Base-by-base conservation (phyloP, 2,888 invertebrate species). In the Ophion ventricosus region DNA sequence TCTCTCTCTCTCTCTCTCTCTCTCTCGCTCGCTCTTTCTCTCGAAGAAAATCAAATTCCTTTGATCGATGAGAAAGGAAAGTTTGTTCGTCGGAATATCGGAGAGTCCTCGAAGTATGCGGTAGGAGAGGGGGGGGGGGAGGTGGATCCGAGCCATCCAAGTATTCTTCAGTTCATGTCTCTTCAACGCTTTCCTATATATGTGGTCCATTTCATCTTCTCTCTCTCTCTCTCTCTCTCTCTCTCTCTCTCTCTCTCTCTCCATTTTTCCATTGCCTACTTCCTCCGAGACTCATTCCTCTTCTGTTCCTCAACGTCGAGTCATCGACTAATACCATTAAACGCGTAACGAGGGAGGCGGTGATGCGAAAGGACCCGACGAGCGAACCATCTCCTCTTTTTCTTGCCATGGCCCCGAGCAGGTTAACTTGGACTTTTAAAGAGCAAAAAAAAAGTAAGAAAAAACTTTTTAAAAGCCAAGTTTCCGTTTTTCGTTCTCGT, bases 381-480 rank as follows among this genome's bases (percentile, higher is more conserved):
- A 59, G 17, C 72, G 66, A 40, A 29, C 61, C 82, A 54, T 20
- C 26, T 40, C 56, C 26, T 40, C 49, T 17, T 23, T 40, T 54
- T 23, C 54, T 35, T 23, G n/a, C 1, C 23, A 25, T 25, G 56
- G 23, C 63, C 56, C 72, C 63, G 57, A 5, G 56, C 69, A 40
- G 66, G 26, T 75, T 29, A 77, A 69, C 78, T n/a, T 63, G 69
- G 80, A 83, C 74, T 86, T 87, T 86, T 77, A 76, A 84, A 87
- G 87, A 87, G 86, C 80, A 63, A 75, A 40, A 87, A 87, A 86
- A 61, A 82, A 64, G n/a, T n/a, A 81, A 67, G 85, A 87, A 89
- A 88, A 88, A 90, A 90, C 89, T 90, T 90, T 85, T 89, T 90
- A 88, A 91, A 89, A 90, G 89, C 88, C 87, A 89, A 91, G 90